A percentile compares a stretch with the other conserved stretches of the same genome.
Conservation (phyloP, 2,888 invertebrate species). For the Cetonia aurata region DNA sequence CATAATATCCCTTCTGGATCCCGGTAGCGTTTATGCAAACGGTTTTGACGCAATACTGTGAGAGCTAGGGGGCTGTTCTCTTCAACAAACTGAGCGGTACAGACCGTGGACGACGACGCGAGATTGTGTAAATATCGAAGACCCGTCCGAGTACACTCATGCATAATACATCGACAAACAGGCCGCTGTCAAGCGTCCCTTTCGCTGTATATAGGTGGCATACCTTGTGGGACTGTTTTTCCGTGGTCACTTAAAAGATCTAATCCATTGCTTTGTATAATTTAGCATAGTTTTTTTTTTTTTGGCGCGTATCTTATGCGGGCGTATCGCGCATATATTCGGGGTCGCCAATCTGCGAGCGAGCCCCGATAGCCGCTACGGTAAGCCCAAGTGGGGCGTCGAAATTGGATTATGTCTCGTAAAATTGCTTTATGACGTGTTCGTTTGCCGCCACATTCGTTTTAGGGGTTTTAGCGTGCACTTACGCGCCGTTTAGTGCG, state of each 20-base stretch:
- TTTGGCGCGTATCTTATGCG: too few species aligned
- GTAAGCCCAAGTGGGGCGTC: too few species aligned
- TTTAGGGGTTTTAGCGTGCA: slow-evolving; percentile 15
- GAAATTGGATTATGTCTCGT: slow-evolving; percentile 20
- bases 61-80: slow-evolving; percentile 9
- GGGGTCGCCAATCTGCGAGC: too few species aligned
- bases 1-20: slow-evolving; percentile 26
- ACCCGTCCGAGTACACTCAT: background rate
- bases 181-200: too few species aligned
- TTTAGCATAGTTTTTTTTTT: too few species aligned
- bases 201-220: too few species aligned
- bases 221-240: too few species aligned
- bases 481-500: slow-evolving; percentile 16
- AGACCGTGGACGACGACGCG: slow-evolving; percentile 19
- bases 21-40: slow-evolving; percentile 29
- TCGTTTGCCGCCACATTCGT: slow-evolving; percentile 27
- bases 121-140: slow-evolving; percentile 29
- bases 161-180: slow-evolving; percentile 1
- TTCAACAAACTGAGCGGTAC: too few species aligned
- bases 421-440: slow-evolving; percentile 33
- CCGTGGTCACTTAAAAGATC: too few species aligned
- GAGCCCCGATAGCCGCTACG: too few species aligned
- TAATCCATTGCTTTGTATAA: too few species aligned
- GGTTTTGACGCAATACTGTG: slow-evolving; percentile 26
- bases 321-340: too few species aligned